Base-by-base conservation (phyloP, 30 jellyfish, hydroid and myxozoan species). In the Pseudorhiza aurosa region DNA sequence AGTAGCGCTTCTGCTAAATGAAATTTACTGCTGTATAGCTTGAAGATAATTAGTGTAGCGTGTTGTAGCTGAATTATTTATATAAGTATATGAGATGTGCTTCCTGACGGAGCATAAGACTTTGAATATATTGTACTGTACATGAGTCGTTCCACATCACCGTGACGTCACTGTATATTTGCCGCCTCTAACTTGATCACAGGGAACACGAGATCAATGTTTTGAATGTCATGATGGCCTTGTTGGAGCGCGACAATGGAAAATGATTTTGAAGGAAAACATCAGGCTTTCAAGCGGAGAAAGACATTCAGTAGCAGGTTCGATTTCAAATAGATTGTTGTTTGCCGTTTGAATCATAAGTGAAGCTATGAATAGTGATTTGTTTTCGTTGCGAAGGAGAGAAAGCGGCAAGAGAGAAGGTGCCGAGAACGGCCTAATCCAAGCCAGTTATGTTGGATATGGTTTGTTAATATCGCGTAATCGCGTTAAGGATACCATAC, bases 231-330 rank as follows among this genome's bases (percentile, higher is more conserved):
- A 70, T 45, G 53, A 70, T 70, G 83, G 83, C 83, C 49, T 32
- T 22, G 19, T 35, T 29, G 49, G 47, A 17, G 24, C 11, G 25
- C 83, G 49, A 70, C 83, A 70, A 70, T 70, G 83, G 83, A 51
- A 18, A 55, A 30, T 37, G 68, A 70, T 32, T 47, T 70, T 26
- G 36, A 22, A 19, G 71, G 49, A 40, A 70, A 70, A 47, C 70
- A 46, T 19, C 57, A 47, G 60, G 68, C 82, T 26, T 59, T 77
- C 67, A 60, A 47, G 77, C 82, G 89, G 10, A 77, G 89, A 45
- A 60, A 76, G 53, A 77, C 89, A 19, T 35, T 77, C 60, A 77
- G 89, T 46, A 77, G 89, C 89, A 77, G 89, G 89, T 77, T 58
- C 24, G 47, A 44, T 43, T 44, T 37, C 75, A 55, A 73, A 51